Evolutionary conservation across 64 coral and sea anemone genomes (phyloP), one percentile per base, ranked within the genome.

Genomic region (Catalaphyllia jardinei): DNA sequence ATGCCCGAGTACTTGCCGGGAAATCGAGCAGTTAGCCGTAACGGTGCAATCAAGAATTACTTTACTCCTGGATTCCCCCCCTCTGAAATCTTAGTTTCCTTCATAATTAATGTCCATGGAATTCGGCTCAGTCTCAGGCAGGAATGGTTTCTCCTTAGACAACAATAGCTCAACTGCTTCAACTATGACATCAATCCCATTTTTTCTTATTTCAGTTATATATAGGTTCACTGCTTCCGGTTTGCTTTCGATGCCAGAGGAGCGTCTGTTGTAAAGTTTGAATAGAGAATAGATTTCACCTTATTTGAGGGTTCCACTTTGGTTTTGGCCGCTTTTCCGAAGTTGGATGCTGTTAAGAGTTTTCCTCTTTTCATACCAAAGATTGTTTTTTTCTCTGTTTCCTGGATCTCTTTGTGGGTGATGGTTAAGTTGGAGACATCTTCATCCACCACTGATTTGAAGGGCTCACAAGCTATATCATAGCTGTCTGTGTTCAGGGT

Each of bases 371-470:
- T 76, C 71, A 63, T 27, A 78, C 90, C 82, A 92, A 60, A 74
- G 57, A 39, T 92, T 60, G 59, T 86, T 92, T 82, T 91, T 72
- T 5, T 85, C 87, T 93, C 85, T 50, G 80, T 62, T 62, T 87
- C 22, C 78, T 93, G 55, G 52, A 93, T 87, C 82, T 93, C 69
- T 74, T 81, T 51, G 18, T 88, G 69, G 27, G 76, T 93, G 25
- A 88, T 63, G 57, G 52, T 82, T 72, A 83, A 88, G 82, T 52
- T 31, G 19, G 77, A 88, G 22, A 93, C 64, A 31, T 93, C 67
- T 69, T 85, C 72, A 30, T 93, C 91, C 46, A 93, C 39, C 46
- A 92, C 80, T 15, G 79, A 76, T 88, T 93, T 93, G 69, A 93
- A 93, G 51, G 78, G 64, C n/a, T 81, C 49, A 62, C 38, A 60